Base-by-base conservation (phyloP, 2,888 invertebrate genomes). In the Ceriagrion tenellum region DNA sequence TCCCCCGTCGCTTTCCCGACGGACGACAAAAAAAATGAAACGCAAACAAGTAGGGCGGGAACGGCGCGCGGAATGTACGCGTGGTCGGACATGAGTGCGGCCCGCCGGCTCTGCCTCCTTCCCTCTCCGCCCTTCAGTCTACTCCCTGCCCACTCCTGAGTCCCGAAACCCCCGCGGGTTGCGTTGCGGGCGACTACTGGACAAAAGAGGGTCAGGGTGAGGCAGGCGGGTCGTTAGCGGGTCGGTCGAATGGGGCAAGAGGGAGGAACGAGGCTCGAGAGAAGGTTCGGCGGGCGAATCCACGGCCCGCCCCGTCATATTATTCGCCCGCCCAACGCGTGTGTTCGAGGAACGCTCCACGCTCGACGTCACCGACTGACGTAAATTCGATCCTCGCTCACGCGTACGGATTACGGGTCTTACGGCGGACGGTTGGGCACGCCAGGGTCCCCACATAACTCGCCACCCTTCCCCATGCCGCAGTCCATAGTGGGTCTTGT, bases 311-410 rank as follows among this genome's bases (percentile, higher is more conserved):
- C 47, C 88, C 26, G 40, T 6, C 88, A 26, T 26, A 88, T 47
- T 88, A 88, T 88, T 35, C 88, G 40, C 26, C 69, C 69, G 55
- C 88, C 88, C 35, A 30, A 35, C 88, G 47, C 88, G 88, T 88
- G 59, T 59, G 88, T 47, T 30, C 23, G 47, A 23, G 88, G 88
- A 59, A 59, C 59, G 23, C 20, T 47, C 23, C 89, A 89, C 55
- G 89, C 89, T 55, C 89, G n/a, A 55, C 47, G n/a, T 88, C 88
- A 88, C 88, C 23, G n/a, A n/a, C 89, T n/a, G 89, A 89, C 89
- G 89, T 55, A 89, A 89, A 89, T 89, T 55, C 89, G 89, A 89
- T 55, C 89, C 89, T 26, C 89, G 26, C 55, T 89, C 89, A 55
- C 55, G 89, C 89, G 55, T 89, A 16, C 1, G 89, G 69, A 26